These are phyloP conservation scores for Piaya cayana DNA, from an alignment of 2,113 vertebrate species.

Conservation along the genomic window DNA sequence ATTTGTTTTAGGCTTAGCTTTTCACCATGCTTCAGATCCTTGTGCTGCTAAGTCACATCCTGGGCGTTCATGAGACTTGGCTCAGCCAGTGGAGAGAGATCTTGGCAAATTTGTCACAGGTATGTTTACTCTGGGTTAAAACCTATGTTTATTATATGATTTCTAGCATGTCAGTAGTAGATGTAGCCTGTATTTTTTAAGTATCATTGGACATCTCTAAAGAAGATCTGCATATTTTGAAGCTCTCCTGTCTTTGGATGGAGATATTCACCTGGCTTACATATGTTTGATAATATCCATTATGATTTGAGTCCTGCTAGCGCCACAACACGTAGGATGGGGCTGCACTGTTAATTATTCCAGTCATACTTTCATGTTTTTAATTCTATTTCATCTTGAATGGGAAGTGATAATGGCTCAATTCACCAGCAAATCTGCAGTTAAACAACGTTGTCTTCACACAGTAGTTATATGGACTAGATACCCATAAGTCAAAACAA, in stretches of 20 bases:
- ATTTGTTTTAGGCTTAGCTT: background rate
- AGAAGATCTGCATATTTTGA: background rate
- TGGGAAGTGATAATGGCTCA: background rate
- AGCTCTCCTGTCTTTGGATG: background rate
- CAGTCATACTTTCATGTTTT: background rate
- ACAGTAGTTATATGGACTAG: background rate
- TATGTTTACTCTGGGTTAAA: background rate
- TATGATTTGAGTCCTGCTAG: background rate
- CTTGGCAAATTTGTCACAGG: background rate
- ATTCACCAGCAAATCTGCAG: background rate
- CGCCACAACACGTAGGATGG: background rate
- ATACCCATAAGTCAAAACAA: background rate
- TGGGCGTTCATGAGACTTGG: accelerated
- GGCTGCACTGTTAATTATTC: background rate
- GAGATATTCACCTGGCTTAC: background rate
- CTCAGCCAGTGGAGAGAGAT: background rate
- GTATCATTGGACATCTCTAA: background rate
- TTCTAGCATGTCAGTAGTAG: background rate
- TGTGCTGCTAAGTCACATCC: background rate
- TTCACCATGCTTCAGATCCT: background rate
- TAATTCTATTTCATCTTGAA: background rate
- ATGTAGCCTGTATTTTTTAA: background rate
- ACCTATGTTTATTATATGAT: background rate
- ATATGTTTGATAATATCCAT: background rate
- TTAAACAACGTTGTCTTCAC: background rate